These are phyloP conservation scores for Bicyclus anynana DNA, from an alignment of 1,140 invertebrate species.

Conservation along the genomic window DNA sequence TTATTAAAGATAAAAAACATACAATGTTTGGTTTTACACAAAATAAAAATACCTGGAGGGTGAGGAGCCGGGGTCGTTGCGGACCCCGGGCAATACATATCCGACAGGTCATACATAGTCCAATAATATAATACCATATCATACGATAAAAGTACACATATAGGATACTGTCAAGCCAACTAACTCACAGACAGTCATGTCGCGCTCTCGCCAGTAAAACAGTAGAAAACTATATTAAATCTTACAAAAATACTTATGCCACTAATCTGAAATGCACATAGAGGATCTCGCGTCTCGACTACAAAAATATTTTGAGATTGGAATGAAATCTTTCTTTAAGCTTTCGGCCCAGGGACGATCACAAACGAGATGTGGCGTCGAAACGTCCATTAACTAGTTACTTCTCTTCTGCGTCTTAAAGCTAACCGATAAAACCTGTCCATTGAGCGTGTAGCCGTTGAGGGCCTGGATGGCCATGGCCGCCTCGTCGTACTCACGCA, in stretches of 20 bases:
- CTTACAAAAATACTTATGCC: conserved; percentile 77
- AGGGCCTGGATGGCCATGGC: conserved; percentile 97
- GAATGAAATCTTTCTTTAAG: conserved; percentile 73
- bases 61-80: conserved; percentile 39
- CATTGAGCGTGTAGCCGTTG: conserved; percentile 98
- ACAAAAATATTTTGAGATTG: conserved; percentile 77
- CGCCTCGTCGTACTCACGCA: conserved; percentile 99
- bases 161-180: conserved; percentile 73
- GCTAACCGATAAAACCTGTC: conserved; percentile 98
- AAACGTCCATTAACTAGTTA: conserved; percentile 63
- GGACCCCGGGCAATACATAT: conserved; percentile 54
- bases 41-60: conserved; percentile 76
- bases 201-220: conserved; percentile 64
- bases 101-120: conserved; percentile 68
- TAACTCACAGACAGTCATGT: conserved; percentile 73
- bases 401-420: conserved; percentile 94
- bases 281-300: conserved; percentile 71
- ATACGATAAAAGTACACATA: conserved; percentile 73
- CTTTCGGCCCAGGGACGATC: conserved; percentile 65
- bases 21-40: conserved; percentile 75
- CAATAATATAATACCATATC: conserved; percentile 72
- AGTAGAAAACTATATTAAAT: conserved; percentile 67
- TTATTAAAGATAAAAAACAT: conserved; percentile 78
- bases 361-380: conserved; percentile 54
- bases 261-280: conserved; percentile 75